These are phyloP conservation scores for Marasmarcha lunaedactyla DNA, from an alignment of 2,888 invertebrate genomes.

Conservation along the genomic window DNA sequence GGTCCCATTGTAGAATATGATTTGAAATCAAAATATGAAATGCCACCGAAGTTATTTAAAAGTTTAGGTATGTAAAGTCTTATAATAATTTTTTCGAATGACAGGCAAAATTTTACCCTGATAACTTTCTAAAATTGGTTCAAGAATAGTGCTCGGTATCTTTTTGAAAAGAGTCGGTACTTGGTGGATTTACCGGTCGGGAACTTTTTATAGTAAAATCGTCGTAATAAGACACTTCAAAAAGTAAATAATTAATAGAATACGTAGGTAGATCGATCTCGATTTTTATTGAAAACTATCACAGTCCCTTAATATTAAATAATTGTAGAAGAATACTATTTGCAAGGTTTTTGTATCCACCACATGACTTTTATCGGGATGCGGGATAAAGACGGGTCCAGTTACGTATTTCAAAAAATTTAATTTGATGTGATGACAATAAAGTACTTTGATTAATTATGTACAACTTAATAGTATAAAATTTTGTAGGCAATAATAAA, in stretches of 20 bases:
- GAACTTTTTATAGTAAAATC: too few species aligned
- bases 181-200: too few species aligned
- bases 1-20: conserved; percentile 31
- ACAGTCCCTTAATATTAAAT: conserved; percentile 26
- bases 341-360: conserved; percentile 5
- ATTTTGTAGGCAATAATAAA: conserved; percentile 2
- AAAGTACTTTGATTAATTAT: conserved; percentile 17
- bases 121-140: conserved; percentile 52
- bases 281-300: conserved; percentile 25
- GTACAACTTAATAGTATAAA: conserved; percentile 15
- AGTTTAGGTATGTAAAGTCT: conserved; percentile 22
- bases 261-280: too few species aligned
- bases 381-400: too few species aligned
- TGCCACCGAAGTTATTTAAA: neutral
- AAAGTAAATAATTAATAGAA: too few species aligned
- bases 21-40: neutral
- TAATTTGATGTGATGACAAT: conserved; percentile 12
- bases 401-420: conserved; percentile 1
- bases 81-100: conserved; percentile 35
- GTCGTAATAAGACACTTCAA: too few species aligned
- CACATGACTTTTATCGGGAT: too few species aligned
- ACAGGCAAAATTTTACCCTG: conserved; percentile 61
- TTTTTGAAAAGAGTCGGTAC: too few species aligned
- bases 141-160: conserved; percentile 17
- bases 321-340: conserved; percentile 20